Evolutionary conservation across 2,797 vertebrate genomes (phyloP).

Genomic region (Phrynocephalus vlangalii): DNA sequence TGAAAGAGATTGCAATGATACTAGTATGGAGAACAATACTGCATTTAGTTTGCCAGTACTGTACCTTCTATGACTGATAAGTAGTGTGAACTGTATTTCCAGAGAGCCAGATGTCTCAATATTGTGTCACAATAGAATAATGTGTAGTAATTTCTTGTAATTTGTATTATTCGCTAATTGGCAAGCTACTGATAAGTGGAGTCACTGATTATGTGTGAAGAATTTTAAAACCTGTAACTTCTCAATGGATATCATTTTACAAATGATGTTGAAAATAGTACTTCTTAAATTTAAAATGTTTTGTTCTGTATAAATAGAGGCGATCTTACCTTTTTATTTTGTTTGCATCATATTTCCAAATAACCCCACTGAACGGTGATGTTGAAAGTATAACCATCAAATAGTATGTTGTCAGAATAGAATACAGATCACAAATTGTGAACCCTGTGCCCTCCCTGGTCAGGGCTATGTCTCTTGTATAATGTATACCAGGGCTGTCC

Average conservation of each 20-base stretch:
- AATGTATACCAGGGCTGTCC: not conserved
- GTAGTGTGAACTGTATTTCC: not conserved
- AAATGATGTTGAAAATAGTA: not conserved
- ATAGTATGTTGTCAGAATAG: no score
- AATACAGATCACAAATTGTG: no score
- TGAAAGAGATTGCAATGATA: slow-evolving; percentile 32
- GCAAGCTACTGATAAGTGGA: not conserved
- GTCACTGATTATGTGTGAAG: not conserved
- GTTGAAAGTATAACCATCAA: no score
- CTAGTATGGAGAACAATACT: slow-evolving; percentile 8
- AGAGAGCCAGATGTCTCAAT: not conserved
- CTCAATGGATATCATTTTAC: not conserved
- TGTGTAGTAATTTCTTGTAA: slow-evolving; percentile 4
- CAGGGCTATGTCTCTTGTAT: not conserved
- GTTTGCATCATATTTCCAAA: no score
- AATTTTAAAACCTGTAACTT: not conserved
- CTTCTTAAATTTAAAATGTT: not conserved
- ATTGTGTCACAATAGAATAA: not conserved
- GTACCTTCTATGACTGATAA: not conserved
- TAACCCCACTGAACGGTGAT: no score
- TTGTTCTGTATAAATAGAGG: not conserved
- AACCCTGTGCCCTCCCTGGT: no score
- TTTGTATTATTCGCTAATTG: not conserved
- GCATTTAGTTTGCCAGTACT: not conserved
- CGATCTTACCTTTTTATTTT: no score